Base-by-base conservation (phyloP, 2,797 vertebrate genomes). In the Cichlasoma orientale region DNA sequence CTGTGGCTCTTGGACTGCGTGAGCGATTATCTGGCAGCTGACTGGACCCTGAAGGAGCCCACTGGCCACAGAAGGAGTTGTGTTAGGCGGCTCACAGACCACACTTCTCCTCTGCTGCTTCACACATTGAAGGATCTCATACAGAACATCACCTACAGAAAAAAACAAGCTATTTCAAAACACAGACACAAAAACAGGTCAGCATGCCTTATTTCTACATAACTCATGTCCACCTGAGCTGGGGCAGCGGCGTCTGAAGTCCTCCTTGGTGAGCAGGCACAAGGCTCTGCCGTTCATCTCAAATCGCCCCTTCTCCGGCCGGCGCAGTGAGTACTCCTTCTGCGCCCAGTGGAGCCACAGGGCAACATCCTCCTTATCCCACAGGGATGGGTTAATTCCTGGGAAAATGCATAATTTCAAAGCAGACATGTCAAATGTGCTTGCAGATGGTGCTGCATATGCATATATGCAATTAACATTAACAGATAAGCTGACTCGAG, bases 331-430 rank as follows among this genome's bases (percentile, higher is more conserved):
- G 86, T 96, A 98, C 80, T 99, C 97, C 50, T 82, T 88, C 92
- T 98, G 97, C 25, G 98, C 97, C 98, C 97, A 98, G 27, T 95
- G 93, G 1, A 99, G 93, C 97, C 97, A 98, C 86, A 97, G 95
- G 55, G 91, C 91, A 33, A 98, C 97, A 0, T 98, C 98, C 0
- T 97, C 96, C 77, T 95, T 97, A 87, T 97, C 96, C 97, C 97
- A 99, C 75, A 98, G 91, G 0, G 95, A 96, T 0, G 97, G 98
- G 87, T 97, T 98, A 88, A 98, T 97, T 77, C 97, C 98, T 98
- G 85, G 8, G 86, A 56, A 63, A 52, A 71, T 9, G 50, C 11
- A 57, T 0, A 1, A 27, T 54, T 58, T 0, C 54, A 57, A 50
- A 50, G n/a, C 12, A 50, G 13, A 75, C 1, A 16, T 2, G 13